Evolutionary conservation across 2,113 vertebrate genomes (phyloP).

Genomic region (Jacana jacana): DNA sequence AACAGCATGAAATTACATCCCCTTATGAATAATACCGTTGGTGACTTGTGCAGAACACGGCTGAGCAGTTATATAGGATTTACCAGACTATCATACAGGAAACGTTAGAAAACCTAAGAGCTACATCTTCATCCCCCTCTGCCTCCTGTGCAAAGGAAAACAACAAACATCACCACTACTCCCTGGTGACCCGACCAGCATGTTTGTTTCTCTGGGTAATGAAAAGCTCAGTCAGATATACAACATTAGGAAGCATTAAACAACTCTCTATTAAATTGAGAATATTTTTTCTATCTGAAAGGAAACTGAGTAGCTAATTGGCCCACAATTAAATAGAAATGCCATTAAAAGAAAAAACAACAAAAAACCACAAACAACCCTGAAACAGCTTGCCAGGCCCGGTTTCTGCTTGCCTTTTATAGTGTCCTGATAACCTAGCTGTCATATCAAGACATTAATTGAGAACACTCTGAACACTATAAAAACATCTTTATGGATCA

Average conservation of each 20-base stretch:
- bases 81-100: background rate
- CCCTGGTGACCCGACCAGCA: slow-evolving; percentile 8
- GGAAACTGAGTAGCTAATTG: slow-evolving; percentile 62
- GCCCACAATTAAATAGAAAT: slow-evolving; percentile 63
- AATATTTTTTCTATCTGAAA: slow-evolving; percentile 40
- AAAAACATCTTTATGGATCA: slow-evolving; percentile 5
- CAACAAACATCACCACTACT: background rate
- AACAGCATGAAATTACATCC: background rate
- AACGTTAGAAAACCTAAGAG: background rate
- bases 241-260: slow-evolving; percentile 61
- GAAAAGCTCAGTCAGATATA: slow-evolving; percentile 60
- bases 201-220: slow-evolving; percentile 54
- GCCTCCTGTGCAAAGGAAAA: background rate
- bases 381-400: slow-evolving; percentile 34
- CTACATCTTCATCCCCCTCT: background rate
- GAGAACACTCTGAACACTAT: background rate
- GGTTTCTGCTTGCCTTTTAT: slow-evolving; percentile 27
- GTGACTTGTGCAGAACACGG: background rate
- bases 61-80: background rate
- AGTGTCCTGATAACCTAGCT: slow-evolving; percentile 7
- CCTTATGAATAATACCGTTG: background rate
- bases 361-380: background rate
- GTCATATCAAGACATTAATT: slow-evolving; percentile 5
- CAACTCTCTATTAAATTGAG: slow-evolving; percentile 51
- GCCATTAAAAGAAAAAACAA: background rate